Base-by-base conservation (phyloP, 2,888 invertebrate genomes). In the Eupithecia insigniata region DNA sequence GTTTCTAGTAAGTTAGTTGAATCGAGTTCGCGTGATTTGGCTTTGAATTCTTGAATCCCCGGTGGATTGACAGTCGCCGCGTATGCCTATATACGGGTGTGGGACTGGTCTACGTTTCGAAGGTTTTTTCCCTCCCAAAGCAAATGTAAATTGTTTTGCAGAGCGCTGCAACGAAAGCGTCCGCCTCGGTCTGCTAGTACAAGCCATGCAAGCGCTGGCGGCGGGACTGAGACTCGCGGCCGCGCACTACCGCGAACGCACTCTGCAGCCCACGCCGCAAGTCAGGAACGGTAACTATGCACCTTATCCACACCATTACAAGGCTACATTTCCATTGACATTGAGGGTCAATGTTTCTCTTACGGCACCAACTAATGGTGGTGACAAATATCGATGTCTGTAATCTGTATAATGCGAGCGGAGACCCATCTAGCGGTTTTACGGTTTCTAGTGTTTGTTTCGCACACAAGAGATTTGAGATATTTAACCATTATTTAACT, bases 151-250 rank as follows among this genome's bases (percentile, higher is more conserved):
- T 22, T 55, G 55, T 55, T 1, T 69, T 51, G 28, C 84, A 92
- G 93, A 92, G 82, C 89, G 90, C 0, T 85, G 90, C 85, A 89
- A 85, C 82, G 89, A 88, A 78, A 89, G 89, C 85, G 92, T 93
- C 88, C 97, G 98, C 84, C 95, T 99, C 78, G 98, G 98, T 46
- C 95, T 99, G 82, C 96, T 98, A 85, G 96, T 98, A 78, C 95
- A 99, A 84, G 98, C 98, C 1, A 95, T 99, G 83, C 99, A 99
- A 87, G 96, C 99, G 92, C 95, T 99, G 74, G 97, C 98, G 80
- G 98, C 99, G n/a, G 99, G 99, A 0, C 95, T 99, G 83, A 96
- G 97, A 75, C 95, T 98, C 79, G 99, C 99, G 39, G 97, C 97
- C 39, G 96, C 97, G 84, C 98, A 99, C 90, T 95, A 99, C 82